Evolutionary conservation across 2,113 vertebrate genomes (phyloP), one percentile per base, ranked within the genome.

Genomic region (Aphyosemion australe): DNA sequence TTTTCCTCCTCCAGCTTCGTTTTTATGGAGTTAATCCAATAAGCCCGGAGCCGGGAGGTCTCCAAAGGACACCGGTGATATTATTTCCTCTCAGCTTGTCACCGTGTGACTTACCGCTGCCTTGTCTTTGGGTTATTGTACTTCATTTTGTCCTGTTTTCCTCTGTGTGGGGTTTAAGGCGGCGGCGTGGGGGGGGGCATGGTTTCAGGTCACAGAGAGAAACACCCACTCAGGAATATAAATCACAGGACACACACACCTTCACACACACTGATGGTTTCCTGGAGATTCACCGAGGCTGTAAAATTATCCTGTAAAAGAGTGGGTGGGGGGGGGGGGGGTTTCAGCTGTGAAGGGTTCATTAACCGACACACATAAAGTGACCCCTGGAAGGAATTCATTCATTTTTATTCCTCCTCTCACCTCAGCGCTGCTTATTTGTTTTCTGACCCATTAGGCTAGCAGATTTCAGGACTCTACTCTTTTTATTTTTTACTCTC

Each of bases 301-400:
- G 82, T 89, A 82, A 89, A 89, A 86, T 76, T 34, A 79, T 84
- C 75, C 76, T 86, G 74, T 88, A 82, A 85, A 84, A 71, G 71
- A 69, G 60, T 13, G 61, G 59, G 8, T 61, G 75, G 6, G 39
- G 32, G 32, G 69, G 46, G 10, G n/a, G 47, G 46, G 47, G 20
- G 16, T 48, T 67, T 67, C 50, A 53, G 69, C 77, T 82, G 58
- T 71, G 49, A 66, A 62, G 73, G 84, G 62, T 87, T 91, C 85
- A 89, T 90, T 90, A 90, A 84, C 72, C 14, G 18, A 49, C 26
- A 61, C 49, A 64, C 57, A 74, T 61, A 79, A 82, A 82, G 73
- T 78, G 84, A 78, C 83, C 67, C 74, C 83, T 84, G 67, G 31
- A 65, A 78, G 64, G 72, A 79, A 78, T 87, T 82, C 67, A 74